Evolutionary conservation across 2,797 vertebrate species (phyloP).

Genomic region (Gephyroberyx darwinii): DNA sequence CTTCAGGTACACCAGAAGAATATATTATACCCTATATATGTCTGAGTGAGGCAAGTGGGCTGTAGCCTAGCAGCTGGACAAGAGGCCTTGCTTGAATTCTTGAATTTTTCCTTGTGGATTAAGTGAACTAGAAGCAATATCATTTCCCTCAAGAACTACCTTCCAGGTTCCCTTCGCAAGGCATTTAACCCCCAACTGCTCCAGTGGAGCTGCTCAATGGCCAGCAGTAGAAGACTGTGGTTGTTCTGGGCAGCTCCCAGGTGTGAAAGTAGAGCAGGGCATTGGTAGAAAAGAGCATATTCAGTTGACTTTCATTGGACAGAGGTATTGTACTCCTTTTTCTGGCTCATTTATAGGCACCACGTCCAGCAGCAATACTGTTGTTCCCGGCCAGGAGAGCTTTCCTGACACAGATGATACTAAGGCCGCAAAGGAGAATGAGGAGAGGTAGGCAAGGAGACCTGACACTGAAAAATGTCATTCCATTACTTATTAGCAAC

Average conservation of each 20-base stretch:
- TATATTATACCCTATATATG: not conserved
- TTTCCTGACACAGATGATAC: conserved; percentile 89
- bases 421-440: conserved; percentile 87
- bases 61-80: not conserved
- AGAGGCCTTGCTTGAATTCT: not conserved
- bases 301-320: not conserved
- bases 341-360: conserved; percentile 81
- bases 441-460: conserved; percentile 86
- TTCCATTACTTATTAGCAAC: conserved; percentile 4
- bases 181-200: not conserved
- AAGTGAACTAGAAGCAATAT: not conserved
- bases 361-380: conserved; percentile 94
- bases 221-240: not conserved
- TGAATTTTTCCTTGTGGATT: not conserved
- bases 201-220: not conserved
- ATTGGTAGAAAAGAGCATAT: conserved; percentile 11
- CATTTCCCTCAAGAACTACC: not conserved
- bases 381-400: conserved; percentile 91
- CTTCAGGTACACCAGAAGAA: conserved; percentile 84
- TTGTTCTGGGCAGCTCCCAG: conserved; percentile 10
- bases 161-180: not conserved
- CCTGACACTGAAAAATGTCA: not conserved
- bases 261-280: not conserved
- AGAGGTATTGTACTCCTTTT: not conserved
- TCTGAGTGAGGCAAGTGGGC: not conserved